Evolutionary conservation across 2,113 vertebrate species (phyloP), one percentile per base, ranked within the genome.

Genomic region (Etheostoma cragini): DNA sequence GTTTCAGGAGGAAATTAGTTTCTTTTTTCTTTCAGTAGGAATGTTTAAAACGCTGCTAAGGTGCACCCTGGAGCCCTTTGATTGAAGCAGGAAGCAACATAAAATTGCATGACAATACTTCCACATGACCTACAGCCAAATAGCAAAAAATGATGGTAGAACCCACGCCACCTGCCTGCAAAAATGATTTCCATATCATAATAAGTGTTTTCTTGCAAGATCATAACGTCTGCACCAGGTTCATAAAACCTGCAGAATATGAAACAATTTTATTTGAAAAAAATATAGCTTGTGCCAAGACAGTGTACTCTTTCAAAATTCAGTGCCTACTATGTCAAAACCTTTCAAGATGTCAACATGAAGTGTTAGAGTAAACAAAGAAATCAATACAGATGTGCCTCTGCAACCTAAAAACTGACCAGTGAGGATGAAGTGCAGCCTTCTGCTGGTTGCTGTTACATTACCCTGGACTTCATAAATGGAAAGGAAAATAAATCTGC

Each of bases 31-130:
- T 66, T 49, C 12, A 45, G 42, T 21, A 26, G 54, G 3, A 50
- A 81, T 19, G 76, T 82, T 75, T 77, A 76, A 87, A 88, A 69
- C 2, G 50, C 53, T 52, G 78, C 50, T 53, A 72, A 75, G 81
- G 49, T 70, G 77, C 76, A 72, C 46, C 76, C 46, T 14, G 76
- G 54, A 82, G 61, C 76, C 50, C 78, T 74, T 72, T 45, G 6
- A 80, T 46, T 82, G 42, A 83, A 53, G 53, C 56, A 38, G 79
- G 54, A 57, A 77, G 78, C 77, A 50, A 86, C 69, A 80, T 72
- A 33, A 90, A 89, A 86, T 49, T 76, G 87, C 56, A 58, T 17
- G 79, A 82, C 72, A 91, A 86, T 92, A 88, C 94, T 93, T 87
- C 86, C 70, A 60, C 17, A 79, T 42, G 38, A 42, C 91, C 87